A percentile compares a stretch with the other conserved stretches of the same genome.
Conservation (phyloP, 2,113 vertebrate genomes). For the Rhombomys opimus region DNA sequence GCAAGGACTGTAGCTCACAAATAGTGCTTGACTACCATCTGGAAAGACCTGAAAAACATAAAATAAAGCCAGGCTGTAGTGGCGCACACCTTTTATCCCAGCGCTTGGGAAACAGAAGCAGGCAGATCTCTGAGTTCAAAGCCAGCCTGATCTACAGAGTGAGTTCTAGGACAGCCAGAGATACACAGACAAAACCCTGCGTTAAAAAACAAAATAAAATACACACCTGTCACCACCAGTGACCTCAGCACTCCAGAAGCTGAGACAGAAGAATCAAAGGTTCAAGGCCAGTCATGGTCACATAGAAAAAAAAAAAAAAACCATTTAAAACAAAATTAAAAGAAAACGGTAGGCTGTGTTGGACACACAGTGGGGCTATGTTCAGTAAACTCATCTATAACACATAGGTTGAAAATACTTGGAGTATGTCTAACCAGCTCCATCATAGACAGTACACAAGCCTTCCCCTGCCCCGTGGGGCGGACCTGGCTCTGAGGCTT, state of each 20-base stretch:
- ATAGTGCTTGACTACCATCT: neutral
- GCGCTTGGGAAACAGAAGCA: neutral
- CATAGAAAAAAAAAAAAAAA: neutral
- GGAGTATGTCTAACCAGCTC: too few species aligned
- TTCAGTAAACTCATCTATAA: neutral
- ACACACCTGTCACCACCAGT: neutral
- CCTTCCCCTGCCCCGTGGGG: neutral
- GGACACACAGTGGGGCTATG: too few species aligned
- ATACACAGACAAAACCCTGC: too few species aligned
- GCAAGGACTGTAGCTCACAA: neutral
- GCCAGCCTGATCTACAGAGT: neutral
- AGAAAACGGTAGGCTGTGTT: neutral
- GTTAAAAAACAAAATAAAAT: neutral
- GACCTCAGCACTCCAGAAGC: neutral
- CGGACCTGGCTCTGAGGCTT: neutral
- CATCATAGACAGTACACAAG: neutral
- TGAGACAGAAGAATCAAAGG: neutral
- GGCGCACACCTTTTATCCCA: neutral
- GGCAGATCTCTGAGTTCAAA: neutral
- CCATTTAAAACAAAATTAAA: neutral
- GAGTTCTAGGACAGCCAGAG: too few species aligned
- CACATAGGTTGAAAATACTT: neutral
- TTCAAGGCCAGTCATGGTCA: neutral
- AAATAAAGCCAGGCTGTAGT: neutral
- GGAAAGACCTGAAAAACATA: neutral